These are phyloP conservation scores for Amitus sp. DNA, from an alignment of 2,888 invertebrate genomes.

Conservation along the genomic window DNA sequence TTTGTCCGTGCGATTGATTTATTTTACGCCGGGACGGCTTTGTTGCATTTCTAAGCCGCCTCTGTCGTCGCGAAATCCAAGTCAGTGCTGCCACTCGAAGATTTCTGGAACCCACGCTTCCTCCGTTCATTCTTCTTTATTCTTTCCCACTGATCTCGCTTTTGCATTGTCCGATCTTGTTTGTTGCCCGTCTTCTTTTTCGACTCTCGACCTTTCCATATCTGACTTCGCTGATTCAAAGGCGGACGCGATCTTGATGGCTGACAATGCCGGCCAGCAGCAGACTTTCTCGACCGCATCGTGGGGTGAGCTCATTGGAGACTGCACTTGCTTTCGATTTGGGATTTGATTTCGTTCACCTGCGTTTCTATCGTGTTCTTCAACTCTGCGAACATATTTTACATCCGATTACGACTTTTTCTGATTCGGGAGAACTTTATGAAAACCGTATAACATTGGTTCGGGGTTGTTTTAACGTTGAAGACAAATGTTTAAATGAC, in stretches of 20 bases:
- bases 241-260: constrained; percentile 50
- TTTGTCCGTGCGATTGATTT: too few species aligned
- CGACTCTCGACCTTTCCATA: constrained; percentile 18
- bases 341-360: constrained; percentile 95
- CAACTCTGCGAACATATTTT: constrained; percentile 77
- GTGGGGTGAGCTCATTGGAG: constrained; percentile 81
- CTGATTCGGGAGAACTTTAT: too few species aligned
- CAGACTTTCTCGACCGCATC: constrained; percentile 52
- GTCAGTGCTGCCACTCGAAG: constrained; percentile 12
- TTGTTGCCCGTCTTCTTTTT: constrained; percentile 30
- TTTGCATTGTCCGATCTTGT: constrained; percentile 15
- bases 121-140: constrained; percentile 22
- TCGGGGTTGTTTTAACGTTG: too few species aligned
- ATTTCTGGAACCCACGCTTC: constrained; percentile 14
- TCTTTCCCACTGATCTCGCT: constrained; percentile 21
- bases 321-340: constrained; percentile 96
- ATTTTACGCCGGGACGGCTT: too few species aligned
- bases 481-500: too few species aligned
- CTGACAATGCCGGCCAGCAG: constrained; percentile 46
- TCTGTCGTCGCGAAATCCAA: constrained; percentile 10
- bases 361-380: constrained; percentile 97
- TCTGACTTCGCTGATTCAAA: constrained; percentile 45
- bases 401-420: too few species aligned
- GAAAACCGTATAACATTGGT: too few species aligned
- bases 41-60: constrained; percentile 6